These are phyloP conservation scores for Altica lythri DNA, from an alignment of 2,888 invertebrate genomes.

Conservation along the genomic window DNA sequence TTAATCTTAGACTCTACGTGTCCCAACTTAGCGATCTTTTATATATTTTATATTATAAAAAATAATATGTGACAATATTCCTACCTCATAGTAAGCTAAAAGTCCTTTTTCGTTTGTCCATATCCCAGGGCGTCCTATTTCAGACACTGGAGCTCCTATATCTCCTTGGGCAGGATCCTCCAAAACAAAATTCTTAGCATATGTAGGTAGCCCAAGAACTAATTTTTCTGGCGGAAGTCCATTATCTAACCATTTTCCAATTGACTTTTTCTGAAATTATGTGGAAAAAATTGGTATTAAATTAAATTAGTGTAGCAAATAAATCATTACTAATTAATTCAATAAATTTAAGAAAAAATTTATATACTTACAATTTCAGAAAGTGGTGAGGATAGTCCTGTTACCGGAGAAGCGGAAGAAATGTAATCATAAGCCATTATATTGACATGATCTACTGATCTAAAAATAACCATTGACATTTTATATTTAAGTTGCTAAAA, in stretches of 20 bases:
- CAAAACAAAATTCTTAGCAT: conserved; percentile 74
- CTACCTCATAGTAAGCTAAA: conserved; percentile 82
- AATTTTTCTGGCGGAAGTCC: conserved; percentile 63
- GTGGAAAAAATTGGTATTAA: conserved; percentile 7
- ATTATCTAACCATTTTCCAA: conserved; percentile 34
- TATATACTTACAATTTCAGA: conserved; percentile 44
- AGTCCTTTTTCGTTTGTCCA: conserved; percentile 76
- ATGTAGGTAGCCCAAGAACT: conserved; percentile 77
- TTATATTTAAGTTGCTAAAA: too few species aligned
- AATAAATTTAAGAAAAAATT: background rate
- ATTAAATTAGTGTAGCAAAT: background rate
- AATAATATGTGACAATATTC: conserved; percentile 1
- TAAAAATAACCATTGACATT: conserved; percentile 33
- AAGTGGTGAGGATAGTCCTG: conserved; percentile 57
- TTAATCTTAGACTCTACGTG: too few species aligned
- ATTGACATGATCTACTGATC: conserved; percentile 58
- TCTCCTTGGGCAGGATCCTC: conserved; percentile 51
- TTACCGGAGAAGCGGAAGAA: conserved; percentile 44
- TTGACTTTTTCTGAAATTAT: conserved; percentile 35
- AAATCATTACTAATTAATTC: background rate
- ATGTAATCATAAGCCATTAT: conserved; percentile 62
- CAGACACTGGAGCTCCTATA: conserved; percentile 61
- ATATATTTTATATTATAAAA: background rate
- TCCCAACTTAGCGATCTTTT: background rate
- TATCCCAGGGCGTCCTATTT: conserved; percentile 71